Evolutionary conservation across 2,113 vertebrate genomes (phyloP), one percentile per base, ranked within the genome.

Genomic region (Nipponia nippon): DNA sequence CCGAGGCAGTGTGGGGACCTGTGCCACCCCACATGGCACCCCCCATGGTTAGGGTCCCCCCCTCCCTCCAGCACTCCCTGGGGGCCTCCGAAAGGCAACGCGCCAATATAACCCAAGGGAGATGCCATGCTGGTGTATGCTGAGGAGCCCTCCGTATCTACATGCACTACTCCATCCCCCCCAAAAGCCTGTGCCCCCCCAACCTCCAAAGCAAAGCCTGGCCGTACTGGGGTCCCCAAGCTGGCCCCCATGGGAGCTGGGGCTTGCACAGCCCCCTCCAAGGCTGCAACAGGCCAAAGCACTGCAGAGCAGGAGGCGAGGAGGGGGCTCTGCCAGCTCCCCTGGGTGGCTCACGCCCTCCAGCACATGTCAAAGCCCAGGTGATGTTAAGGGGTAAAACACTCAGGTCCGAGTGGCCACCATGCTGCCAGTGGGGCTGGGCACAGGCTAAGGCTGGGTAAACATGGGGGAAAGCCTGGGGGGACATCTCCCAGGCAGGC

Each of bases 351-450:
- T 62, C 20, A 38, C 11, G 11, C 11, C 2, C 44, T 47, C 65
- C 22, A 22, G 32, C 63, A 69, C 52, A 82, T 26, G 34, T 56
- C 42, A 56, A 69, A 69, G 52, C 52, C 38, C 13, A 32, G 34
- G 10, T 26, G 63, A 32, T 32, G 21, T 30, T 69, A 26, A 49
- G 42, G 30, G 21, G 27, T 58, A 49, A 40, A 70, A 70, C 21
- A 26, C 42, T 29, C n/a, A 0, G 0, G 22, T 40, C n/a, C 2
- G 1, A 56, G 63, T 0, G 0, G 42, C 21, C 0, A 0, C 32
- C 0, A 0, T 36, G 40, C 26, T 36, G 40, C 34, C n/a, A 20
- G n/a, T 7, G 13, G n/a, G n/a, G n/a, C 34, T 69, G 34, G 27
- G 20, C 52, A 58, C 1, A 7, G 42, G 26, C 52, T 47, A 19